Evolutionary conservation across 2,888 invertebrate species (phyloP).

Genomic region (Drosophila siamana): DNA sequence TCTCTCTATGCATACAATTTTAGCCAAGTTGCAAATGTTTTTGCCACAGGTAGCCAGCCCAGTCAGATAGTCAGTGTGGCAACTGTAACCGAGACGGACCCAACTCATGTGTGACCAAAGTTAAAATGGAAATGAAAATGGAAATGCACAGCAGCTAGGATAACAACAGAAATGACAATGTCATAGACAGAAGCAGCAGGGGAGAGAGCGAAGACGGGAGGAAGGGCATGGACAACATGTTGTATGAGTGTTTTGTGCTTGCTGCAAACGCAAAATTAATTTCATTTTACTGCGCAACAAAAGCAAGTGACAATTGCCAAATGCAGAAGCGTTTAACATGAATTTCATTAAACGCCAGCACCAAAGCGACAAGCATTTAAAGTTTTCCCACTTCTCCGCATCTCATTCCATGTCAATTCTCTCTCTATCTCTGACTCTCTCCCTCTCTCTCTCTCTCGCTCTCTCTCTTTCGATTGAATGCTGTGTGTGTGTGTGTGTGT

Average conservation of each 20-base stretch:
- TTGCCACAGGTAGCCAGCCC: slow-evolving; percentile 58
- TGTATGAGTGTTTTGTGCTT: slow-evolving; percentile 70
- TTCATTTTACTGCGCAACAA: slow-evolving; percentile 64
- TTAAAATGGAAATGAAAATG: slow-evolving; percentile 69
- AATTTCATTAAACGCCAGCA: slow-evolving; percentile 64
- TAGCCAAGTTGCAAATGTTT: slow-evolving; percentile 64
- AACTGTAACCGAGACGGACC: slow-evolving; percentile 76
- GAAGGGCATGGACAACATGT: slow-evolving; percentile 53
- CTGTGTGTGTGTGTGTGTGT: slow-evolving; percentile 12
- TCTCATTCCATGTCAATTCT: background rate
- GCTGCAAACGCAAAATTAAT: slow-evolving; percentile 76
- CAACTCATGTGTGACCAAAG: slow-evolving; percentile 79
- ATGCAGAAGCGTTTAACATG: slow-evolving; percentile 71
- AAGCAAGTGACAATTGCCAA: slow-evolving; percentile 72
- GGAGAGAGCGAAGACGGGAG: too few species aligned
- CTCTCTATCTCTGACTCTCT: too few species aligned
- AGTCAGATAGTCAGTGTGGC: slow-evolving; percentile 17
- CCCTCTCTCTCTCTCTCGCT: background rate
- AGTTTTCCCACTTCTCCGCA: background rate
- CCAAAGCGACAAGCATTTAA: slow-evolving; percentile 10
- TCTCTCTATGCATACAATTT: slow-evolving; percentile 66
- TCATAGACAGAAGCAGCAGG: slow-evolving; percentile 52
- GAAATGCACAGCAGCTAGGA: slow-evolving; percentile 11
- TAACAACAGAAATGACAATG: slow-evolving; percentile 49
- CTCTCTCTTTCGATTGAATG: background rate